Conservation (phyloP, 2,113 vertebrate genomes). For the Erinaceus europaeus region DNA sequence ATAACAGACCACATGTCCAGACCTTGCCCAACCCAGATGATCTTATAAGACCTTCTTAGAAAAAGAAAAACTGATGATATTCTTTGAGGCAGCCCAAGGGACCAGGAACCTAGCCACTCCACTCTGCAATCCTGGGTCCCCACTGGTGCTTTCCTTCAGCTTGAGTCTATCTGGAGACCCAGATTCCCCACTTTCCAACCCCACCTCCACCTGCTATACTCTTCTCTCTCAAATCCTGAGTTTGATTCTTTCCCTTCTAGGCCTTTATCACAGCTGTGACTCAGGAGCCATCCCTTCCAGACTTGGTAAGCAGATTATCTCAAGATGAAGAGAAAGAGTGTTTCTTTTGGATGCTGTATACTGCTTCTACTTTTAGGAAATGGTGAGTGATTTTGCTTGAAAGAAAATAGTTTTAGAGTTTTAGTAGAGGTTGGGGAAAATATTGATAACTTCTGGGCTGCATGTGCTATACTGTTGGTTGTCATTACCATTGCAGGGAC, state of each 20-base stretch:
- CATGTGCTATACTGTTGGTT: background rate
- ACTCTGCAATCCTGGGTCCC: background rate
- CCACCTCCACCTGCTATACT: background rate
- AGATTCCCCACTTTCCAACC: background rate
- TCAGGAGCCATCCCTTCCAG: background rate
- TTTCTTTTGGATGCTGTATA: background rate
- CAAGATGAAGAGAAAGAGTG: background rate
- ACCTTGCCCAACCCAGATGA: background rate
- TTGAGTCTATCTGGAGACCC: background rate
- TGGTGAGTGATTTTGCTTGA: background rate
- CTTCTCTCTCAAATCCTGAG: background rate
- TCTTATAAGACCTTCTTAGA: background rate
- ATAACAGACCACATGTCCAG: background rate
- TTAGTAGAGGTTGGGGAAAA: background rate
- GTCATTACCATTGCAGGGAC: background rate
- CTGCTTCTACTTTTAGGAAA: constrained; percentile 8
- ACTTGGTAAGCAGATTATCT: background rate
- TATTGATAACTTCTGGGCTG: background rate
- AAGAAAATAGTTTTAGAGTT: background rate
- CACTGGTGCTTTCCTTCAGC: background rate
- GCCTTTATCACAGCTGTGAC: background rate
- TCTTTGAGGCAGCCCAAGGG: background rate
- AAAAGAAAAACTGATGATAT: background rate
- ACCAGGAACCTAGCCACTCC: background rate
- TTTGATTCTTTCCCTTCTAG: background rate